These are phyloP conservation scores for Lerema accius DNA, from an alignment of 1,140 invertebrate species.

Conservation along the genomic window DNA sequence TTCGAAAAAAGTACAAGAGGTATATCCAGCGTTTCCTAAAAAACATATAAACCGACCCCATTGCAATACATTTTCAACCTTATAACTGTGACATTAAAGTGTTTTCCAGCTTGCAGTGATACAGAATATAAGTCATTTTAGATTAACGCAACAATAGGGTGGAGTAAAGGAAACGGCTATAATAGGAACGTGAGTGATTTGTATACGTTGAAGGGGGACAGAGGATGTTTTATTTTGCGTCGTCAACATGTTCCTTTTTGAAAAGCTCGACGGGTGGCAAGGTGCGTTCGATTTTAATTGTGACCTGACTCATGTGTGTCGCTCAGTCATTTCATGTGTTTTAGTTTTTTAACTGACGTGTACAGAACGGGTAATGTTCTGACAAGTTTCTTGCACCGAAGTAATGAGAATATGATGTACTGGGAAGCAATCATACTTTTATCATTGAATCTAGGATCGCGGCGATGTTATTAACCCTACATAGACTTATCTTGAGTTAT, in stretches of 20 bases:
- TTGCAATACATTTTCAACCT: slow-evolving; percentile 14
- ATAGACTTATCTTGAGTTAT: slow-evolving; percentile 31
- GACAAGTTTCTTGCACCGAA: slow-evolving; percentile 32
- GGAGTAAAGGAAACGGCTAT: slow-evolving; percentile 49
- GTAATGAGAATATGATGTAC: slow-evolving; percentile 33
- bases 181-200: slow-evolving; percentile 37
- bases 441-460: slow-evolving; percentile 27
- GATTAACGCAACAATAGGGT: slow-evolving; percentile 33
- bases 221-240: slow-evolving; percentile 53
- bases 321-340: slow-evolving; percentile 33
- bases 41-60: slow-evolving; percentile 6
- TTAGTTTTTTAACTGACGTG: slow-evolving; percentile 31
- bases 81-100: background rate
- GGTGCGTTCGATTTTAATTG: slow-evolving; percentile 75
- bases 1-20: slow-evolving; percentile 71
- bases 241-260: slow-evolving; percentile 63
- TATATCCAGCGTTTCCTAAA: slow-evolving; percentile 22
- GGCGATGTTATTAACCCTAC: slow-evolving; percentile 20
- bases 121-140: slow-evolving; percentile 7
- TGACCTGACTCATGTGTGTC: slow-evolving; percentile 63
- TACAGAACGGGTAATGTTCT: slow-evolving; percentile 33
- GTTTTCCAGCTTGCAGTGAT: background rate
- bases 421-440: slow-evolving; percentile 27
- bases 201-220: slow-evolving; percentile 44
- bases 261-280: slow-evolving; percentile 74